Evolutionary conservation across 2,797 vertebrate genomes (phyloP).

Genomic region (Babyrousa celebensis): DNA sequence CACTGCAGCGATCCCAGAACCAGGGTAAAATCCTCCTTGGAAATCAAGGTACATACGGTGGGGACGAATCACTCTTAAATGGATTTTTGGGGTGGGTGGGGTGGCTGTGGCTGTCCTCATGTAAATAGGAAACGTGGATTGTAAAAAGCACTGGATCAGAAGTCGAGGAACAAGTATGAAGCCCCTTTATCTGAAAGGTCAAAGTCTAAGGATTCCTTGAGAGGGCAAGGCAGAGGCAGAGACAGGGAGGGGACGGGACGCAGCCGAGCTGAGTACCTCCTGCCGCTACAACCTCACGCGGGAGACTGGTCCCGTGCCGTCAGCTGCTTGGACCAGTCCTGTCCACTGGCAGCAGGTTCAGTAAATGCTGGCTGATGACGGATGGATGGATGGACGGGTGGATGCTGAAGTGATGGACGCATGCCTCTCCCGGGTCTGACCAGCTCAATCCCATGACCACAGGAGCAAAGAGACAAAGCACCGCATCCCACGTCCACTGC

Average conservation of each 20-base stretch:
- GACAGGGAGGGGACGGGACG: neutral
- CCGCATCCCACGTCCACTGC: no score
- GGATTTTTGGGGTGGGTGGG: neutral
- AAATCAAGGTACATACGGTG: neutral
- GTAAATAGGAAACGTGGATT: neutral
- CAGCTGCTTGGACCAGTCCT: fast-evolving
- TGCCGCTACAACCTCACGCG: neutral
- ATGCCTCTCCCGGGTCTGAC: neutral
- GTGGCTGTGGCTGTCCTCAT: neutral
- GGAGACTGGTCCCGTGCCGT: fast-evolving
- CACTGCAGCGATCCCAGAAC: neutral
- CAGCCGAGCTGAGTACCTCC: fast-evolving
- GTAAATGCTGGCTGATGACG: no score
- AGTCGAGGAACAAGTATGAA: neutral
- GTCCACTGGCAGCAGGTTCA: neutral
- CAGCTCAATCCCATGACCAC: neutral
- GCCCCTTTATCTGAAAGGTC: neutral
- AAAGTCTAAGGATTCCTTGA: neutral
- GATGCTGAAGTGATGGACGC: fast-evolving
- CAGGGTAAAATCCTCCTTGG: neutral
- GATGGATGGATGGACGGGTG: no score
- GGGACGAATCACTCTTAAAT: neutral
- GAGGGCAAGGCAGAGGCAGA: neutral
- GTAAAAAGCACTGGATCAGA: neutral
- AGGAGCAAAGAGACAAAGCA: neutral